These are phyloP conservation scores for Sebastolobus alascanus DNA, from an alignment of 2,797 vertebrate genomes.

Conservation along the genomic window DNA sequence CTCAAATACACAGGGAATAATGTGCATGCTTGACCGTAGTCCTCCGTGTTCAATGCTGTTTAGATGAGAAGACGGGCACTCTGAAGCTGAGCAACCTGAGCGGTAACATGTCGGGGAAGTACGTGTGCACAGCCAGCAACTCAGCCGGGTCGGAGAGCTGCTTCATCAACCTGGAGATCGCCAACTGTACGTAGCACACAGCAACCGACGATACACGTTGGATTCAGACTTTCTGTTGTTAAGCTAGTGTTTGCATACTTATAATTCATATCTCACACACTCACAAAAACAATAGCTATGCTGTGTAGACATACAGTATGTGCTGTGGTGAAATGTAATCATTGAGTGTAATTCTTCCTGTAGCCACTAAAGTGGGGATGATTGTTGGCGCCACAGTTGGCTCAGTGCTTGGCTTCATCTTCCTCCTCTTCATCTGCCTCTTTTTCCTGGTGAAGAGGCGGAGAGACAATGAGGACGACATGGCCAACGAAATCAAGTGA, in stretches of 20 bases:
- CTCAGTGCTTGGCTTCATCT: constrained; percentile 85
- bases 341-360: constrained; percentile 20
- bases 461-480: constrained; percentile 89
- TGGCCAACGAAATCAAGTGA: constrained; percentile 97
- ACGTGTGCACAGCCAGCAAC: constrained; percentile 89
- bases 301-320: neutral
- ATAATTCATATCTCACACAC: neutral
- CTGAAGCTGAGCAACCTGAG: constrained; percentile 92
- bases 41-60: constrained; percentile 11
- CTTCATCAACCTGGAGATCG: constrained; percentile 89
- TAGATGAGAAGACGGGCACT: constrained; percentile 87
- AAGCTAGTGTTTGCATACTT: neutral
- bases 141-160: constrained; percentile 85
- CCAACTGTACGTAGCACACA: constrained; percentile 84
- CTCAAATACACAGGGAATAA: neutral
- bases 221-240: neutral
- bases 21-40: neutral
- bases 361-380: constrained; percentile 86
- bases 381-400: constrained; percentile 91
- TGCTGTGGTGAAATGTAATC: neutral
- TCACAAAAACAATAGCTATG: neutral
- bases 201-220: neutral
- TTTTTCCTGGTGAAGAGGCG: constrained; percentile 83
- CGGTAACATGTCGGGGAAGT: constrained; percentile 91
- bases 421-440: constrained; percentile 81